These are phyloP conservation scores for Bovichtus variegatus DNA, from an alignment of 2,797 vertebrate species.

Conservation along the genomic window DNA sequence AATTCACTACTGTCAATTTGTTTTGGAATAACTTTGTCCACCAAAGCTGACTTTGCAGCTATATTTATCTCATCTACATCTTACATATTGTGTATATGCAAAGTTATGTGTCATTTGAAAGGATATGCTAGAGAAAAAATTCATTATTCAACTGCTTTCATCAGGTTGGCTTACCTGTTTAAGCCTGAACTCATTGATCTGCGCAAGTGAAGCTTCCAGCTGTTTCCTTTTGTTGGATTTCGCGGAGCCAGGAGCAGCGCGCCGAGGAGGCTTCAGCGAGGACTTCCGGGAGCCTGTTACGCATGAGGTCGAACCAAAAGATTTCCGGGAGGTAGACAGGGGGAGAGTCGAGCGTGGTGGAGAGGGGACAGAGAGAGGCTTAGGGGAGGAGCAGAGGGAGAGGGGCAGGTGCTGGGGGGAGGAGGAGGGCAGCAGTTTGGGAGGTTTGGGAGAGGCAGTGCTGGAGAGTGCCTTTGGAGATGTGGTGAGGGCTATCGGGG, in stretches of 20 bases:
- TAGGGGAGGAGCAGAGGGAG: conserved; percentile 88
- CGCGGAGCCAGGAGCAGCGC: conserved; percentile 60
- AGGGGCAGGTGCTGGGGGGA: conserved; percentile 90
- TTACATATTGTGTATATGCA: conserved; percentile 13
- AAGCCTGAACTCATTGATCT: conserved; percentile 92
- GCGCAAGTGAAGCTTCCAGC: conserved; percentile 91
- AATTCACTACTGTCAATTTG: conserved; percentile 44
- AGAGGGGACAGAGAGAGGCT: conserved; percentile 94
- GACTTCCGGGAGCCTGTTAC: conserved; percentile 77
- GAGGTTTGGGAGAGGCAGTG: conserved; percentile 90
- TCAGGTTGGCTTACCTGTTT: conserved; percentile 90
- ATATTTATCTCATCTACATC: background rate
- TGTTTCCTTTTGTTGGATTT: conserved; percentile 95
- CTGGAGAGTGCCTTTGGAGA: conserved; percentile 84
- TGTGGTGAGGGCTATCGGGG: conserved; percentile 88
- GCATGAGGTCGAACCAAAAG: conserved; percentile 79
- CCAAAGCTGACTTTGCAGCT: conserved; percentile 25
- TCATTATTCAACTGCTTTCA: conserved; percentile 18
- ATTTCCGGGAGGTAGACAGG: conserved; percentile 91
- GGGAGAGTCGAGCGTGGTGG: conserved; percentile 91
- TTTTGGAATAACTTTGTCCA: conserved; percentile 35
- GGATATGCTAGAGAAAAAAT: background rate
- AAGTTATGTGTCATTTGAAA: conserved; percentile 13
- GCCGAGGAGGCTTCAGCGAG: conserved; percentile 69
- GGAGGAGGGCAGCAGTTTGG: conserved; percentile 84